Base-by-base conservation (phyloP, 2,888 invertebrate species). In the Apotomis turbidana region DNA sequence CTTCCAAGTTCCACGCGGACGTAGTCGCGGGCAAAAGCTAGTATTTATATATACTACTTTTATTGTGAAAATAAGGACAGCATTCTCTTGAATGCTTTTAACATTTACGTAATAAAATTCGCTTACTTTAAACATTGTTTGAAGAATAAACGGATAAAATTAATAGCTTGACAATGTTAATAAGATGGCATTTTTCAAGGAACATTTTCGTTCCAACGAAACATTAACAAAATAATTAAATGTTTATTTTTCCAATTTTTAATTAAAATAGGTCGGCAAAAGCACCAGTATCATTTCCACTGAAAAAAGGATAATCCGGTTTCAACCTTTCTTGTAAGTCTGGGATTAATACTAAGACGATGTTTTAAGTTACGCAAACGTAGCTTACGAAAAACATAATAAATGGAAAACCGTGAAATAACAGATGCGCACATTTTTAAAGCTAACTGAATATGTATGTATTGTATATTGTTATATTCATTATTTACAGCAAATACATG, bases 271-370 rank as follows among this genome's bases (percentile, higher is more conserved):
- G 54, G 60, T 60, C 55, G 49, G 8, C 49, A 36, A 61, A 68
- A 12, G 51, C 38, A 6, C 41, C 52, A 9, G 67, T 62, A 71
- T 68, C 62, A 68, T 55, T 71, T 62, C 57, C 55, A 44, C n/a
- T 58, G 68, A 27, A 68, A 57, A 66, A 62, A 61, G 44, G 61
- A 71, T 71, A 62, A 68, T 71, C 61, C 68, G 13, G 57, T 68
- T 68, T 68, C 68, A 71, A 49, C 68, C 61, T 68, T 62, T 62
- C 61, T 68, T 58, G 51, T 62, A 68, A 71, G 52, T 55, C 71
- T 41, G 6, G 57, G 51, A 68, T 71, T 71, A 64, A 58, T 62
- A 6, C 13, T 67, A 67, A 71, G 68, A 71, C 49, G 68, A 62
- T 57, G 55, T 71, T 51, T 71, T 60, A 51, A 64, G 49, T 71